Evolutionary conservation across 2,888 invertebrate genomes (phyloP), one percentile per base, ranked within the genome.

Genomic region (Oligia latruncula): DNA sequence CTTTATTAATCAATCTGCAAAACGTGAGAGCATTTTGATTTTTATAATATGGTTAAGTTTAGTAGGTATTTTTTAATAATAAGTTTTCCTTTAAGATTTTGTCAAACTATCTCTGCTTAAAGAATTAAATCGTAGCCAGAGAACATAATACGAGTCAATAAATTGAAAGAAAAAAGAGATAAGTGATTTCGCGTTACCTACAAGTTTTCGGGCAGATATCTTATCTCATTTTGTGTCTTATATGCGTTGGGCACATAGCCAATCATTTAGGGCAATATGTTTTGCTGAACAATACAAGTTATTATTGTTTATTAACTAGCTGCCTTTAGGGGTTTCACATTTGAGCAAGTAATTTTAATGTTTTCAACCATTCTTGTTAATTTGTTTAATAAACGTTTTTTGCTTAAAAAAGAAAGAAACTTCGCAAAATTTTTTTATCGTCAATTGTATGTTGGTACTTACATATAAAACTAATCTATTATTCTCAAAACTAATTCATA

Each of bases 1-100:
- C 72, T 78, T 80, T 78, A 73, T 80, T 86, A 78, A 84, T 84
- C 60, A 86, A n/a, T 52, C 46, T 49, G 74, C 62, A 70, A 71
- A 67, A 29, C 46, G 52, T 82, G 70, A 46, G 62, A 71, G 58
- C 8, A 40, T 81, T 73, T 55, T 68, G 13, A 49, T 60, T 43
- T 29, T 40, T 40, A 49, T 55, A 5, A 40, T 71, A 52, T 35
- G 43, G 35, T 46, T 64, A 52, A 11, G 40, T 46, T 64, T 77
- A 11, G 29, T 29, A 52, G 62, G 15, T 77, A 15, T 4, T 46
- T 15, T 29, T 35, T 6, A 20, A 55, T 64, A n/a, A 29, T 11
- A 55, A n/a, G 15, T n/a, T 65, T 43, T n/a, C 9, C 4, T 35
- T 23, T 1, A 78, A 17, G 4, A 43, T 55, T 20, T 46, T 17